phyloP scores from a whole-genome alignment of 2,888 invertebrate genomes.

The Thumatha senex region DNA sequence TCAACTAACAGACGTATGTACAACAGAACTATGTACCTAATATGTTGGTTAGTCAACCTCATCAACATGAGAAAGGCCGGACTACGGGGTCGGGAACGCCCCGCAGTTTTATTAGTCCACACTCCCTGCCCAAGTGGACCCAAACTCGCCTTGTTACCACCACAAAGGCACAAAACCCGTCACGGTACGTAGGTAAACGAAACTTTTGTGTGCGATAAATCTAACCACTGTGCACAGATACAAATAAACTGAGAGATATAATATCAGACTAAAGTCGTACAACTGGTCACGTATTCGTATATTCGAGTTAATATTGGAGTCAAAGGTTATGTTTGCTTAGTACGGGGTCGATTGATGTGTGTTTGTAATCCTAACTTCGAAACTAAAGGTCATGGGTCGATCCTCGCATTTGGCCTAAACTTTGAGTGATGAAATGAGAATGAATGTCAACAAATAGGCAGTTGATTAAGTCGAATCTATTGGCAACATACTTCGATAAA shows the following conservation, averaged over 20 bases:
- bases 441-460: too few species aligned
- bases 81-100: slow-evolving; percentile 53
- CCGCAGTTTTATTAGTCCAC: slow-evolving; percentile 67
- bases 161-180: slow-evolving; percentile 46
- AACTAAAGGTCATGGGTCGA: too few species aligned
- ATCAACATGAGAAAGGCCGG: slow-evolving; percentile 72
- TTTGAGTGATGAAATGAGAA: too few species aligned
- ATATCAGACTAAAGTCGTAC: slow-evolving; percentile 27
- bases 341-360: too few species aligned
- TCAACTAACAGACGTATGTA: slow-evolving; percentile 15
- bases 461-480: too few species aligned
- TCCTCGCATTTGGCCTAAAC: too few species aligned
- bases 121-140: slow-evolving; percentile 42
- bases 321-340: slow-evolving; percentile 16
- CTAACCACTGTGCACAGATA: slow-evolving; percentile 29
- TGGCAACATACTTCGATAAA: too few species aligned
- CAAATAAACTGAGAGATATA: slow-evolving; percentile 33
- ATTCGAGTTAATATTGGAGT: slow-evolving; percentile 33
- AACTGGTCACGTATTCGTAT: slow-evolving; percentile 35
- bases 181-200: slow-evolving; percentile 38
- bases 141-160: slow-evolving; percentile 40
- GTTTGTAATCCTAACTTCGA: too few species aligned
- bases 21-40: slow-evolving; percentile 5
- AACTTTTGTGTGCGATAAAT: slow-evolving; percentile 42
- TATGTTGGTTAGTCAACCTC: slow-evolving; percentile 43